Evolutionary conservation across 2,797 vertebrate genomes (phyloP).

Genomic region (Natrix natrix): DNA sequence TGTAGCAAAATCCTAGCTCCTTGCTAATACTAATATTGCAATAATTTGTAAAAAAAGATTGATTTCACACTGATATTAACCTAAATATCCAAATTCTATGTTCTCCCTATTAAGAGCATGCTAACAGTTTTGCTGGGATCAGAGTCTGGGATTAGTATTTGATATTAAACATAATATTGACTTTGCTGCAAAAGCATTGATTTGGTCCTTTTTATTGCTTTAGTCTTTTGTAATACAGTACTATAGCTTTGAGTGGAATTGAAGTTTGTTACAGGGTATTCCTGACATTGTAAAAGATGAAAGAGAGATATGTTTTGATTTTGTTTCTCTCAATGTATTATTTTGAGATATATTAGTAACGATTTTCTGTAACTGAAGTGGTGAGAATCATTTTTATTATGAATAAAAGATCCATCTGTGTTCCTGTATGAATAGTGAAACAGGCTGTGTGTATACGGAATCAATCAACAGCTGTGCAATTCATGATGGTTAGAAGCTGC

Average conservation of each 20-base stretch:
- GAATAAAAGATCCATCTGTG: neutral
- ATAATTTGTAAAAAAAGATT: neutral
- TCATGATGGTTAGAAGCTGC: slow-evolving; percentile 77
- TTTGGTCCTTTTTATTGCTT: neutral
- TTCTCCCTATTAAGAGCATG: neutral
- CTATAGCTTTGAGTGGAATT: neutral
- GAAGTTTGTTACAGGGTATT: neutral
- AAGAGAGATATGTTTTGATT: neutral
- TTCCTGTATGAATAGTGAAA: slow-evolving; percentile 7
- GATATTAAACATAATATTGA: neutral
- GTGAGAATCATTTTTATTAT: neutral
- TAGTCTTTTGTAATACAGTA: neutral
- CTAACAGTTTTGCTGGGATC: neutral
- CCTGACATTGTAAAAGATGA: neutral
- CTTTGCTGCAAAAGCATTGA: neutral
- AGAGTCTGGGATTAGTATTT: neutral
- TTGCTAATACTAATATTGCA: neutral
- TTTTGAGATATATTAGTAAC: neutral
- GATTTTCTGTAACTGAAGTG: neutral
- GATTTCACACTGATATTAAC: neutral
- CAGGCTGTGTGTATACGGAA: slow-evolving; percentile 57
- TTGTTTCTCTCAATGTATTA: neutral
- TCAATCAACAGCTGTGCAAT: slow-evolving; percentile 72
- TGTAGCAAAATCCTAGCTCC: neutral
- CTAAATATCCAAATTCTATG: neutral